These are phyloP conservation scores for Tenthredo notha DNA, from an alignment of 2,888 invertebrate genomes.

Conservation along the genomic window DNA sequence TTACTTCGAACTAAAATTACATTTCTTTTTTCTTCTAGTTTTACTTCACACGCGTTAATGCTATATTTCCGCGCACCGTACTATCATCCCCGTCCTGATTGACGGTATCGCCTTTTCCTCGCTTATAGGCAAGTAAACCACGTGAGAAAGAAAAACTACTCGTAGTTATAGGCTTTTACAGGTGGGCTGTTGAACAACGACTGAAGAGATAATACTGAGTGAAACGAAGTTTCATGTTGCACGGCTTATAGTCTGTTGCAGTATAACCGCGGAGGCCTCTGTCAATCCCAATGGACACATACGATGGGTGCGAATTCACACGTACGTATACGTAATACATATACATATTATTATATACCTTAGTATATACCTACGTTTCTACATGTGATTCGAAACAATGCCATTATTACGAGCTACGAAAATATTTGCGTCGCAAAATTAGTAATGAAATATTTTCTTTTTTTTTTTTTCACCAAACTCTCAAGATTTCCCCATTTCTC, in stretches of 20 bases:
- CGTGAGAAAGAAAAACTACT: constrained; percentile 55
- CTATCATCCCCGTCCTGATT: constrained; percentile 29
- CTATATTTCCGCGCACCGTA: constrained; percentile 27
- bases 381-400: constrained; percentile 65
- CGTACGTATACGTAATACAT: not conserved
- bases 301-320: constrained; percentile 45
- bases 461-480: not conserved
- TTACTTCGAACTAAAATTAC: not conserved
- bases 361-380: constrained; percentile 33
- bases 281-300: constrained; percentile 39
- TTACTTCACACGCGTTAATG: constrained; percentile 48
- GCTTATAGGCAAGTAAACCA: constrained; percentile 5
- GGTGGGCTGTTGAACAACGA: constrained; percentile 67
- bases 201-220: constrained; percentile 71
- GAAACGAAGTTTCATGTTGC: constrained; percentile 66
- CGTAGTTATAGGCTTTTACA: not conserved
- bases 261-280: constrained; percentile 67
- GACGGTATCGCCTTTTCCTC: not conserved
- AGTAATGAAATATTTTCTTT: not conserved
- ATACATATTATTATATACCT: constrained; percentile 28
- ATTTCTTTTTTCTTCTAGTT: not conserved
- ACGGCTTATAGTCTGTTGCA: constrained; percentile 63
- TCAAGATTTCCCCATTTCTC: not conserved
- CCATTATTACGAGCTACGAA: constrained; percentile 69
- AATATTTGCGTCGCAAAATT: constrained; percentile 67